phyloP scores from a whole-genome alignment of 2,113 vertebrate genomes.

The Chaetorhynchus papuensis region DNA sequence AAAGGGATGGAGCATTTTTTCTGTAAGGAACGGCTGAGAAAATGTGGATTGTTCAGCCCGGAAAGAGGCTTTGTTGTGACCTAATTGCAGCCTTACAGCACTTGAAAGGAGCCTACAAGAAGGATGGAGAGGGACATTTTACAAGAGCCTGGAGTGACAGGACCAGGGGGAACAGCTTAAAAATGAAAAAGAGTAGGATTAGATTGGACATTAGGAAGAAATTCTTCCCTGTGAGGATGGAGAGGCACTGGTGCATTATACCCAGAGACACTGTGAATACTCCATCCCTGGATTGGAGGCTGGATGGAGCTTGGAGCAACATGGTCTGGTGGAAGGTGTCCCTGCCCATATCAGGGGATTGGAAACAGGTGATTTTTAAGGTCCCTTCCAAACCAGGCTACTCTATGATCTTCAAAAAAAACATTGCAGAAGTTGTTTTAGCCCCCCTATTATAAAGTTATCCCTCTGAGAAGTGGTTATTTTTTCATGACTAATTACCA shows the following conservation, averaged over 20 bases:
- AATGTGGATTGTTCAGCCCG: neutral
- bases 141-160: fast-evolving
- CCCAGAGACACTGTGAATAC: neutral
- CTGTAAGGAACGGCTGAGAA: neutral
- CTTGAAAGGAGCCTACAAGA: neutral
- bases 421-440: neutral
- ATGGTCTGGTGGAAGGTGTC: neutral
- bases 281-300: neutral
- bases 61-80: neutral
- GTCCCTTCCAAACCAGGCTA: neutral
- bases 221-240: neutral
- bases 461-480: neutral
- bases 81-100: no score
- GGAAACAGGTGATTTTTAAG: neutral
- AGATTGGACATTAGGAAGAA: no score
- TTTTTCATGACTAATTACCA: neutral
- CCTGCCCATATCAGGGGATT: no score
- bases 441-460: neutral
- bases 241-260: neutral
- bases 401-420: neutral
- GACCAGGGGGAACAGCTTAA: neutral
- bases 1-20: neutral
- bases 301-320: neutral
- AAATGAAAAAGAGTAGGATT: neutral
- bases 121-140: neutral